These are phyloP conservation scores for Dendrolimus kikuchii DNA, from an alignment of 1,140 invertebrate genomes.

Conservation along the genomic window DNA sequence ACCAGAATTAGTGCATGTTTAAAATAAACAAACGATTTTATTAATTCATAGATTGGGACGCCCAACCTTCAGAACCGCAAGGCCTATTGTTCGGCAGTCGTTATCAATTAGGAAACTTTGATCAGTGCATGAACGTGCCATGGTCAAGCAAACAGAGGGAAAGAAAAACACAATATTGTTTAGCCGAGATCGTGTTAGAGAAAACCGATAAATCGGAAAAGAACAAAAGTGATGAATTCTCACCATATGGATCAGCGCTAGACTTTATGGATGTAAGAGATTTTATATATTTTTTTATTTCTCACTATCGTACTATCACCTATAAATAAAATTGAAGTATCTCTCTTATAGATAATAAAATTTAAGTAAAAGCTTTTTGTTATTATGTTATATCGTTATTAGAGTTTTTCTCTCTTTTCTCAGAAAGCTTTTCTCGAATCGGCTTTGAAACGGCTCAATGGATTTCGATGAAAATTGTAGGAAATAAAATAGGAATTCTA, in stretches of 20 bases:
- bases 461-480: too few species aligned
- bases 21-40: too few species aligned
- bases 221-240: slow-evolving; percentile 42
- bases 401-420: too few species aligned
- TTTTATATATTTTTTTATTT: not conserved
- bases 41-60: slow-evolving; percentile 71
- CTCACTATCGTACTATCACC: not conserved
- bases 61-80: slow-evolving; percentile 73
- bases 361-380: too few species aligned
- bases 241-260: slow-evolving; percentile 65
- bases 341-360: too few species aligned
- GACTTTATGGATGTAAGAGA: slow-evolving; percentile 71
- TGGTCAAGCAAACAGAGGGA: slow-evolving; percentile 57
- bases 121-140: slow-evolving; percentile 72
- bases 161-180: slow-evolving; percentile 72
- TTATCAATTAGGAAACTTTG: slow-evolving; percentile 77
- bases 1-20: too few species aligned
- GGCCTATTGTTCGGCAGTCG: slow-evolving; percentile 73
- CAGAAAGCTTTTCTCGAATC: too few species aligned
- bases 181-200: slow-evolving; percentile 60
- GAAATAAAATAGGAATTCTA: too few species aligned
- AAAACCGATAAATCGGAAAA: slow-evolving; percentile 43
- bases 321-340: too few species aligned
- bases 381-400: too few species aligned
- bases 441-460: too few species aligned